Evolutionary conservation across 2,797 vertebrate species (phyloP), one percentile per base, ranked within the genome.

Genomic region (Pseudocheirus occidentalis): DNA sequence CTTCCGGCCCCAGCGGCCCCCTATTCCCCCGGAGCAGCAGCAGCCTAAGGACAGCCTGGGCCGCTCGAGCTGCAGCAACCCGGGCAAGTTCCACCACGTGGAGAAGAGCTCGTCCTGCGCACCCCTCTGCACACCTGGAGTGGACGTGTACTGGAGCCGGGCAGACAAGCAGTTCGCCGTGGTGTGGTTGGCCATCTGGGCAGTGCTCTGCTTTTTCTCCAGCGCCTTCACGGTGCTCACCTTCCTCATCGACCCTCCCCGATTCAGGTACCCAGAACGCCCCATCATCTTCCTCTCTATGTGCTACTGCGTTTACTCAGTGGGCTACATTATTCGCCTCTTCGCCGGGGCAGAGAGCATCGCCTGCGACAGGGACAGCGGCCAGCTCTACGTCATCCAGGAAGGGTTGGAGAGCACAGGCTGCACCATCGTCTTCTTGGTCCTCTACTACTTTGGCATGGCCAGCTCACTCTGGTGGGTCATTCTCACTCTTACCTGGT

Each of bases 401-500:
- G 99, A 99, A 97, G 99, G 99, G 7, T 98, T 99, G 98, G 99
- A 99, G 98, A 99, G 99, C 98, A 99, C 99, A 0, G 99, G 99
- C 95, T 99, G 99, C 98, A 99, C 99, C 89, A 99, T 99, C 16
- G 99, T 99, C 55, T 99, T 99, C 98, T 99, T 99, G 93, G 99
- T 99, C 13, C 99, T 99, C 52, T 99, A 99, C 95, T 99, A 99
- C 98, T 99, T 99, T 3, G 99, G 99, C 46, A 99, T 99, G 99
- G 99, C 99, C 96, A 99, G 99, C 96, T 99, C 99, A 91, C 98
- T 99, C 92, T 99, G 99, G 99, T 99, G 99, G 99, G 99, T 99
- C 54, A 99, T 99, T 96, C 98, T 99, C 95, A 99, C 99, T 0
- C 98, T 99, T 93, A 99, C 99, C 0, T 99, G 99, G 99, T 99